Conservation (phyloP, 23 tunicate genomes). For the Trididemnum clinides region DNA sequence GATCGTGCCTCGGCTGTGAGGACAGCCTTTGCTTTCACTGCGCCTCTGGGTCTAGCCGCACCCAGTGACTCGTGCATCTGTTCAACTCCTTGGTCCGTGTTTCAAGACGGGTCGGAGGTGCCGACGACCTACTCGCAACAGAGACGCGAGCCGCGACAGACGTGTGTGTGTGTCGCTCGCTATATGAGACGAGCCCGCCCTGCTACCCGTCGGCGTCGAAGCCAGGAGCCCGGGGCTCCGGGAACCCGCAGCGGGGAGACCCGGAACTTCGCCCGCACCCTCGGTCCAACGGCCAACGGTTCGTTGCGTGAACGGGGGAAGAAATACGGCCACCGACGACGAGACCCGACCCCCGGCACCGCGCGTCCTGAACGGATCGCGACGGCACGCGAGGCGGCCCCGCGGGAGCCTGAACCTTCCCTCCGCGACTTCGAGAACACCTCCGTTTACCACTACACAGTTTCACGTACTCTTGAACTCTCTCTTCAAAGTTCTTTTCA, state of each 20-base stretch:
- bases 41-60: slow-evolving; percentile 36
- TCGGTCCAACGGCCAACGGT: not conserved
- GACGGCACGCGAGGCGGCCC: not conserved
- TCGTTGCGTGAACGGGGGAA: no score
- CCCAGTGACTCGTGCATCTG: slow-evolving; percentile 37
- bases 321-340: slow-evolving; percentile 18
- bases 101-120: slow-evolving; percentile 75
- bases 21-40: slow-evolving; percentile 56
- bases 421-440: slow-evolving; percentile 9
- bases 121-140: not conserved
- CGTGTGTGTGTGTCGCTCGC: no score
- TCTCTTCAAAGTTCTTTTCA: not conserved
- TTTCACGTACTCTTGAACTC: slow-evolving; percentile 12
- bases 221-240: not conserved
- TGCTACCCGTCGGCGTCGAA: no score
- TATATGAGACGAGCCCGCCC: no score
- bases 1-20: no score
- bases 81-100: slow-evolving; percentile 35
- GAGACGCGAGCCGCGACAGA: not conserved
- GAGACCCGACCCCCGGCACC: not conserved
- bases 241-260: not conserved
- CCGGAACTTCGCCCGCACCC: slow-evolving; percentile 16
- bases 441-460: not conserved
- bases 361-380: not conserved
- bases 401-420: no score